phyloP scores from a whole-genome alignment of 2,113 vertebrate species.

The Entomyzon cyanotis region DNA sequence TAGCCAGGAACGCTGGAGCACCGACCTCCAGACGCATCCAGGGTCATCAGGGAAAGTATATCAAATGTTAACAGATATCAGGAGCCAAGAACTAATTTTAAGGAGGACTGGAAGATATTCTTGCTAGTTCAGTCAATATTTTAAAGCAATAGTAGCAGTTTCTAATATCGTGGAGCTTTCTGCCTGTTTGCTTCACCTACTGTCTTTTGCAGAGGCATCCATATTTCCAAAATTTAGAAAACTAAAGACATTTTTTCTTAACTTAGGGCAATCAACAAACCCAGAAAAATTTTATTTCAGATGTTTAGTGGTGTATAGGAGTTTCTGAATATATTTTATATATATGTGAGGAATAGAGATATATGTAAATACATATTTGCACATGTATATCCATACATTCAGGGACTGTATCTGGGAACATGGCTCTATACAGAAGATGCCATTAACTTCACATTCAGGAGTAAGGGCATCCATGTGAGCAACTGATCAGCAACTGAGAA shows the following conservation, averaged over 20 bases:
- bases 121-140: neutral
- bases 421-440: neutral
- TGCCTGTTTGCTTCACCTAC: neutral
- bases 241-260: neutral
- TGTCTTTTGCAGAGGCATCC: neutral
- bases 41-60: neutral
- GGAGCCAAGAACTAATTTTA: conserved; percentile 35
- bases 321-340: neutral
- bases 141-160: neutral
- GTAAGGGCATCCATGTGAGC: neutral
- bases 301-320: neutral
- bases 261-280: neutral
- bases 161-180: neutral
- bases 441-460: neutral
- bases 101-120: conserved; percentile 8
- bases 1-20: conserved; percentile 37
- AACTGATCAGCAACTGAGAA: neutral
- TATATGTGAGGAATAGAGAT: no score
- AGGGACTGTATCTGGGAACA: neutral
- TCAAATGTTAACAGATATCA: neutral
- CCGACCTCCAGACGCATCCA: conserved; percentile 15
- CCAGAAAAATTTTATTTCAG: neutral
- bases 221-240: neutral
- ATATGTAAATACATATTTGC: neutral
- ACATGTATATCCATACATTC: neutral